Evolutionary conservation across 2,113 vertebrate genomes (phyloP).

Genomic region (Varanus komodoensis): DNA sequence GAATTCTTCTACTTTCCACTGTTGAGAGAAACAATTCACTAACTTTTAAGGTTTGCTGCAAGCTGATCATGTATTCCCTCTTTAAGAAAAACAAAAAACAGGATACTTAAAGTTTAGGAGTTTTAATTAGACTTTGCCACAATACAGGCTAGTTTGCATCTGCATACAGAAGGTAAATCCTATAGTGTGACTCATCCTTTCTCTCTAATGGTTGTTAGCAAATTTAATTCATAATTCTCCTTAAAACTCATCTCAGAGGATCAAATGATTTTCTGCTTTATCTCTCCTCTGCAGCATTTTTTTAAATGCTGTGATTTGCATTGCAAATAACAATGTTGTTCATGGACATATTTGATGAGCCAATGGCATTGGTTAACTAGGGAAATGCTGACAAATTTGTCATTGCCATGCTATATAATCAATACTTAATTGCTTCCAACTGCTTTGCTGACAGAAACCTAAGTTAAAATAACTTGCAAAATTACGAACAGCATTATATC

Average conservation of each 20-base stretch:
- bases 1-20: conserved; percentile 11
- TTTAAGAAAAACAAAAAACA: too few relatives aligned
- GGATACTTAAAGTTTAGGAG: background rate
- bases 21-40: background rate
- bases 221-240: conserved; percentile 39
- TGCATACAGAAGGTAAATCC: conserved; percentile 12
- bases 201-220: conserved; percentile 40
- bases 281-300: conserved; percentile 21
- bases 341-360: conserved; percentile 17
- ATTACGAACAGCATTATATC: conserved; percentile 21
- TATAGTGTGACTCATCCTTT: background rate
- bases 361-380: conserved; percentile 1
- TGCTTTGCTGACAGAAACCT: conserved; percentile 2
- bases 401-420: background rate
- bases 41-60: background rate
- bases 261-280: conserved; percentile 41
- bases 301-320: background rate
- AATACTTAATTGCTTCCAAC: background rate
- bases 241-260: conserved; percentile 41
- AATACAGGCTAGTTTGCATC: background rate
- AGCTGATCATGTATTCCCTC: background rate
- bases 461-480: background rate
- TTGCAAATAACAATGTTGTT: conserved; percentile 32
- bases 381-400: conserved; percentile 12
- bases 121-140: conserved; percentile 22